Evolutionary conservation across 2,113 vertebrate species (phyloP), one percentile per base, ranked within the genome.

Genomic region (Megalops atlanticus): DNA sequence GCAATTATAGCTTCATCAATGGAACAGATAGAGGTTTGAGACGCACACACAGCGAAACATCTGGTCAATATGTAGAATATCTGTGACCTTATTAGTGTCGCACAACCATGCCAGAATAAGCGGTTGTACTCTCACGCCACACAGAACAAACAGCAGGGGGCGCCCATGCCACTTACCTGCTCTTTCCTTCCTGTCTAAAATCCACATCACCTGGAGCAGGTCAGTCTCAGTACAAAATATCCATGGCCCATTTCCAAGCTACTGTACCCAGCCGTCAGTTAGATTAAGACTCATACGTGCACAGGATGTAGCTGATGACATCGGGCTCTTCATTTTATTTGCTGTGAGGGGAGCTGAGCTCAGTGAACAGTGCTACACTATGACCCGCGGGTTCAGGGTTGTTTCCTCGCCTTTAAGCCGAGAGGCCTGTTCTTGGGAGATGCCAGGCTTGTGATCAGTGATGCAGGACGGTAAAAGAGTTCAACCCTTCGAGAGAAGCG

Each of bases 371-470:
- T 91, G 91, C 85, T 7, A 86, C 86, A 89, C 87, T 80, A 74
- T 84, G 91, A 93, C 94, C 80, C 84, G n/a, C 74, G 84, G 83
- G 90, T 87, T 88, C 88, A 91, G 88, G 89, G 83, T 81, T 80
- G 83, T 81, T 86, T 82, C 87, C 76, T 74, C 24, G 12, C 27
- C 39, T 81, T 77, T 83, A 81, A 84, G 84, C 84, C 70, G 41
- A 36, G 39, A 11, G 35, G 35, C 79, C 84, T 39, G 2, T 27
- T 79, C 81, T 81, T 73, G 39, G 0, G 80, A 78, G 84, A 76
- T 87, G 88, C 87, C 58, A 86, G 89, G 80, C 82, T 83, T 93
- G 89, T 94, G 94, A 93, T 94, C 92, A 94, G 69, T 85, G 89
- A 92, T 83, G 93, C 92, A 92, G 90, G 90, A 91, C 90, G 87